Evolutionary conservation across 2,888 invertebrate genomes (phyloP), one percentile per base, ranked within the genome.

Genomic region (Proisotoma minuta): DNA sequence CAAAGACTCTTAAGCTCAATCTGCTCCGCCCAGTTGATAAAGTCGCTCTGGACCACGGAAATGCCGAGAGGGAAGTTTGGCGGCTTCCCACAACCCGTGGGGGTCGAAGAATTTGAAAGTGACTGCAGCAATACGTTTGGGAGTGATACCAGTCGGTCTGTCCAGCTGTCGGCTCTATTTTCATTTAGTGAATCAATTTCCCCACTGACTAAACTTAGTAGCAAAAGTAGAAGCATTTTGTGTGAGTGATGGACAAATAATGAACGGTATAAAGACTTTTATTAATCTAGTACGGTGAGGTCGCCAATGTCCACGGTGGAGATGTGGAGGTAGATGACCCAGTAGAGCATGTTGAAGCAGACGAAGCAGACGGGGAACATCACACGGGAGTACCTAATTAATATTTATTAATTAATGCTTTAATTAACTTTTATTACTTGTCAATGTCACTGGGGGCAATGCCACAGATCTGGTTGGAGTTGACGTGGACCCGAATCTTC

Each of bases 371-470:
- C n/a, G n/a, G n/a, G n/a, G n/a, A n/a, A n/a, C n/a, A n/a, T n/a
- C n/a, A n/a, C n/a, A n/a, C n/a, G n/a, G n/a, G n/a, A n/a, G n/a
- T n/a, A n/a, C n/a, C n/a, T n/a, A n/a, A n/a, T n/a, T n/a, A n/a
- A n/a, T n/a, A n/a, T n/a, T n/a, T n/a, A n/a, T n/a, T n/a, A n/a
- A n/a, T n/a, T n/a, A n/a, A n/a, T n/a, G n/a, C n/a, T n/a, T n/a
- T n/a, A n/a, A n/a, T n/a, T n/a, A n/a, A n/a, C n/a, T n/a, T n/a
- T n/a, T n/a, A n/a, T 79, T 96, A 96, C 82, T 97, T 97, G 85
- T 98, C 98, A 81, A 98, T 98, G 81, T 95, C 96, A 78, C 95
- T 95, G 60, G 95, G 94, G 75, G 93, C 93, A 79, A 92, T 89
- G 27, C 73, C 73, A 58, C 73, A 73, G 39, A 73, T 91, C 91